These are phyloP conservation scores for Myotis myotis DNA, from an alignment of 2,797 vertebrate genomes.

Conservation along the genomic window DNA sequence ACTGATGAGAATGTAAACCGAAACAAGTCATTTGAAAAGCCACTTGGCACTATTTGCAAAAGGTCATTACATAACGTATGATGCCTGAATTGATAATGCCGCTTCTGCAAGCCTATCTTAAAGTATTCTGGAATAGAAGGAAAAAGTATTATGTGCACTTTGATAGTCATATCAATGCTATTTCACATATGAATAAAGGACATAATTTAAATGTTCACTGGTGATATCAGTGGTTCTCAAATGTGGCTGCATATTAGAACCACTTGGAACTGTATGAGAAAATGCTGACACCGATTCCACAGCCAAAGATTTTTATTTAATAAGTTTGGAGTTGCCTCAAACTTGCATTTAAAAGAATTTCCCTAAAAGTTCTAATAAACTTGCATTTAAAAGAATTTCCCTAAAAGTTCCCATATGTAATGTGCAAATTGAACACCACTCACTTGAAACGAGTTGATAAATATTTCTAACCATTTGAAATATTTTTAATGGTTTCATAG, in stretches of 20 bases:
- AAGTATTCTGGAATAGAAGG: not conserved
- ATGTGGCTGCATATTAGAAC: not conserved
- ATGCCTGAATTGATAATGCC: not conserved
- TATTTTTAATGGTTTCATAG: not conserved
- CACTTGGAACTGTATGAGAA: not conserved
- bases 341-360: not conserved
- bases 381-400: too few relatives aligned
- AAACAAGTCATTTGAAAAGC: constrained; percentile 8
- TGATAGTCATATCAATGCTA: not conserved
- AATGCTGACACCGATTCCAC: not conserved
- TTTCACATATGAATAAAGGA: not conserved
- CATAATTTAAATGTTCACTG: not conserved
- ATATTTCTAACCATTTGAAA: not conserved
- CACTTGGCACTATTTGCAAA: not conserved
- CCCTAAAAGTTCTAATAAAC: not conserved
- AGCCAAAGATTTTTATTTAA: not conserved
- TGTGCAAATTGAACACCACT: not conserved
- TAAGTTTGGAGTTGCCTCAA: not conserved
- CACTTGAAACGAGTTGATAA: constrained; percentile 16
- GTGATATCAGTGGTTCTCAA: not conserved
- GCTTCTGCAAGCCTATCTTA: not conserved
- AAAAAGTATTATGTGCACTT: not conserved
- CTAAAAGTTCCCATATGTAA: too few relatives aligned
- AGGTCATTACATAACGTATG: not conserved
- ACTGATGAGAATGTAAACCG: not conserved